Evolutionary conservation across 2,797 vertebrate species (phyloP), one percentile per base, ranked within the genome.

Genomic region (Siniperca undulata): DNA sequence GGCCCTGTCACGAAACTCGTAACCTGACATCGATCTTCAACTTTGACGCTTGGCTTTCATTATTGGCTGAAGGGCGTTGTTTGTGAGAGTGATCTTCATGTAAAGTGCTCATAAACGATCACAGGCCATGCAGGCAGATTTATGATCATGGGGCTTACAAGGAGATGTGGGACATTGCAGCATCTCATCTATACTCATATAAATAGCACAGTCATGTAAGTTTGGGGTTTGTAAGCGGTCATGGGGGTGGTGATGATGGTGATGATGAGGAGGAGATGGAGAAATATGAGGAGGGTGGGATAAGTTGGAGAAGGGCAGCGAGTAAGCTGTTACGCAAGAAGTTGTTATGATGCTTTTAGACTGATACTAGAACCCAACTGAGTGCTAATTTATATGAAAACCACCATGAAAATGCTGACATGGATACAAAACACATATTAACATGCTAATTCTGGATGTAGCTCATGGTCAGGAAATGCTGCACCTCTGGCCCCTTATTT

Each of bases 41-140:
- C 84, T 91, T 86, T 91, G 90, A 85, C 62, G 89, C 89, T 90
- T 64, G 84, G 83, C 86, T 94, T 92, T 92, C 86, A 93, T 92
- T 86, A 90, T 86, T 79, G 77, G 86, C 83, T 94, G 92, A 94
- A 94, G 93, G 94, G 90, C 92, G 77, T 88, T 93, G 92, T 94
- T 94, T 94, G 93, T 87, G 91, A 90, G 91, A 88, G 81, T 62
- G 88, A 95, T 93, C 89, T 90, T 93, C 89, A 92, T 93, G 92
- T 92, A 93, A 94, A 94, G 89, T 90, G 90, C 91, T 90, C 87
- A 92, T 94, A 92, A 94, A 94, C 55, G 88, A 89, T 90, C 91
- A 81, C 83, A 75, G 88, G 84, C 87, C 88, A 84, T 83, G 85
- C 80, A 66, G 89, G 83, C 86, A 93, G 91, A 94, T 94, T 94